These are phyloP conservation scores for Mirza zaza DNA, from an alignment of 2,113 vertebrate genomes.

Conservation along the genomic window DNA sequence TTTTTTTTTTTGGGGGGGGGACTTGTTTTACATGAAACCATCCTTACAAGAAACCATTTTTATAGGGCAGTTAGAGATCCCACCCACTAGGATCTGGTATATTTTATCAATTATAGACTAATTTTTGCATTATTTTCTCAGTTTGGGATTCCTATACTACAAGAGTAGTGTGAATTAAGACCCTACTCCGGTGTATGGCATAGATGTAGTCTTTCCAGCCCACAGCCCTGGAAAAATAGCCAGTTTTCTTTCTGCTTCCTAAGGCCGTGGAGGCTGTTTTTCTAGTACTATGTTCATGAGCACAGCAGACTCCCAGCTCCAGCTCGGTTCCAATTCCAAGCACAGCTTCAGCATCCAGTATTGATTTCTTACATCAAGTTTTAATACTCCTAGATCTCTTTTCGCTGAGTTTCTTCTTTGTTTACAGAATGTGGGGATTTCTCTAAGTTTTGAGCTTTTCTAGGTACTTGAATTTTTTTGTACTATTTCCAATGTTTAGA, in stretches of 20 bases:
- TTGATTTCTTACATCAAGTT: neutral
- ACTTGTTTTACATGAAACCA: neutral
- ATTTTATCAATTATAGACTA: neutral
- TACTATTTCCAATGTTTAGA: neutral
- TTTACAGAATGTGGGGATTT: neutral
- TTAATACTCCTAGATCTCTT: neutral
- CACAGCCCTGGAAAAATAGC: neutral
- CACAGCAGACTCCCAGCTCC: neutral
- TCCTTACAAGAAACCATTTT: neutral
- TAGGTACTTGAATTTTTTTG: neutral
- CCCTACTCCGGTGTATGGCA: neutral
- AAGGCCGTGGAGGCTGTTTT: neutral
- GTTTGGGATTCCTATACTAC: neutral
- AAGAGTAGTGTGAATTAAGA: neutral
- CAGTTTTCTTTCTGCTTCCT: neutral
- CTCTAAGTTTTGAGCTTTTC: neutral
- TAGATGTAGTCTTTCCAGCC: neutral
- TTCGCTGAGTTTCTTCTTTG: neutral
- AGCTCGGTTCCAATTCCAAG: neutral
- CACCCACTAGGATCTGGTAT: neutral
- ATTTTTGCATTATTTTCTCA: neutral
- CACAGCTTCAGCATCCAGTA: neutral
- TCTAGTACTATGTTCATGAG: neutral
- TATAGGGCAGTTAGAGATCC: neutral
- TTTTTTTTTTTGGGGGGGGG: neutral